phyloP scores from a whole-genome alignment of 2,797 vertebrate genomes.

The Fundulus diaphanus region DNA sequence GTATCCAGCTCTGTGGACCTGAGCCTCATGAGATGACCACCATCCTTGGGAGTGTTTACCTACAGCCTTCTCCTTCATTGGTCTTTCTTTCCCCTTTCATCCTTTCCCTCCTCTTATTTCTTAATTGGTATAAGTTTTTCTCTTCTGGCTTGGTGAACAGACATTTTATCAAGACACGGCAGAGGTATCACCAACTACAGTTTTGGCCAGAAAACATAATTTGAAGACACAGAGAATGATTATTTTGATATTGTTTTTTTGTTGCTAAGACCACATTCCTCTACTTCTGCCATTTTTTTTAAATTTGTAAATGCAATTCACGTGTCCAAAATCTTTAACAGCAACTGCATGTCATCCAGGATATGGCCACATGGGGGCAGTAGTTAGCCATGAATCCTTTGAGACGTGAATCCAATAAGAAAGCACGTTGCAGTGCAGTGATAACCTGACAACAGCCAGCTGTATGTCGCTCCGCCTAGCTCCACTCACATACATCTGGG shows the following conservation, averaged over 20 bases:
- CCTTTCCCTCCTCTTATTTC: constrained; percentile 21
- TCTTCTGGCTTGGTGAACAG: not conserved
- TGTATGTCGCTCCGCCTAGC: too few species aligned
- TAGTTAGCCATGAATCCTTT: not conserved
- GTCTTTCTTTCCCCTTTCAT: constrained; percentile 24
- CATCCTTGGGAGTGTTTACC: constrained; percentile 71
- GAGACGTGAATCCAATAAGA: not conserved
- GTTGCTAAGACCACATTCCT: not conserved
- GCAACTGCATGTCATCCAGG: not conserved
- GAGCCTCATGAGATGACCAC: constrained; percentile 73
- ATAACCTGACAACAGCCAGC: too few species aligned
- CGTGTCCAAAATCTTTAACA: not conserved
- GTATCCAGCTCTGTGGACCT: constrained; percentile 79
- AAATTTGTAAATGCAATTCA: not conserved
- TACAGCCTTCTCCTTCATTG: constrained; percentile 47
- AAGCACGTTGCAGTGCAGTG: not conserved
- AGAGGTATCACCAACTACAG: not conserved
- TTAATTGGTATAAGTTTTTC: not conserved
- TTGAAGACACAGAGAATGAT: not conserved
- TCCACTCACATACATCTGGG: too few species aligned
- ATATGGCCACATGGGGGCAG: not conserved
- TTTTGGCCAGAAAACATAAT: not conserved
- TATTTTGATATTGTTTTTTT: not conserved
- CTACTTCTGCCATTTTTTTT: not conserved
- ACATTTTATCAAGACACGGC: too few species aligned